A percentile compares a stretch with the other conserved stretches of the same genome.
Conservation (phyloP, 35 echinoderm and acorn worm species). For the Apostichopus parvimensis region DNA sequence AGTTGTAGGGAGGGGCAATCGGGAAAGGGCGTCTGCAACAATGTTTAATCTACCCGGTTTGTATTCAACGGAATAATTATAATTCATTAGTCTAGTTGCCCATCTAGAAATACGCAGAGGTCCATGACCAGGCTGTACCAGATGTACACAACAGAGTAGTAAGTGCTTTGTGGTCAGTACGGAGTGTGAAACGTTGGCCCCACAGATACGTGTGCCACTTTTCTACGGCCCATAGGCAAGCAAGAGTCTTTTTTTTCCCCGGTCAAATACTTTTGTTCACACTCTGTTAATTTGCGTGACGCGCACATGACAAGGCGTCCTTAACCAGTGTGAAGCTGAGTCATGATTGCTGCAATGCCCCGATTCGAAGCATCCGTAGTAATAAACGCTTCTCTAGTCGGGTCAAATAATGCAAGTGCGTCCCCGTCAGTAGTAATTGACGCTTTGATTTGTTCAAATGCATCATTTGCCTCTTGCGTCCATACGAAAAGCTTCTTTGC, state of each 20-base stretch:
- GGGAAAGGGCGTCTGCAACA: not conserved
- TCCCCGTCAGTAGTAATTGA: not conserved
- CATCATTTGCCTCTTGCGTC: too few relatives aligned
- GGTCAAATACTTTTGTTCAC: conserved; percentile 59
- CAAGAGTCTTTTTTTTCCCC: conserved; percentile 60
- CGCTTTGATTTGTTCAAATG: not conserved
- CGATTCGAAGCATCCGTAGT: conserved; percentile 27
- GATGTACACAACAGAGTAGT: conserved; percentile 25
- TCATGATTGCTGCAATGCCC: conserved; percentile 51
- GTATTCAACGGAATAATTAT: not conserved
- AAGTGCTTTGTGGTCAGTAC: conserved; percentile 64
- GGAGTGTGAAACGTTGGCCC: conserved; percentile 51
- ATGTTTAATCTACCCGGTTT: not conserved
- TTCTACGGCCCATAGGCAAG: conserved; percentile 62
- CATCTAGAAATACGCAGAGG: not conserved
- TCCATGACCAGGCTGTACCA: not conserved
- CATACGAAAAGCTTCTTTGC: not conserved
- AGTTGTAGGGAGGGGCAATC: not conserved
- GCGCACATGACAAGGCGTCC: conserved; percentile 45
- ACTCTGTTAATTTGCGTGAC: conserved; percentile 36
- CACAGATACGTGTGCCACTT: conserved; percentile 66
- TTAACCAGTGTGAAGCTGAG: not conserved
- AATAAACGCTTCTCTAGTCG: not conserved
- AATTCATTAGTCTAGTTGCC: not conserved
- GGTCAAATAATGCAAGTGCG: not conserved